phyloP scores from a whole-genome alignment of 2,888 invertebrate genomes.

The Nineta flava region DNA sequence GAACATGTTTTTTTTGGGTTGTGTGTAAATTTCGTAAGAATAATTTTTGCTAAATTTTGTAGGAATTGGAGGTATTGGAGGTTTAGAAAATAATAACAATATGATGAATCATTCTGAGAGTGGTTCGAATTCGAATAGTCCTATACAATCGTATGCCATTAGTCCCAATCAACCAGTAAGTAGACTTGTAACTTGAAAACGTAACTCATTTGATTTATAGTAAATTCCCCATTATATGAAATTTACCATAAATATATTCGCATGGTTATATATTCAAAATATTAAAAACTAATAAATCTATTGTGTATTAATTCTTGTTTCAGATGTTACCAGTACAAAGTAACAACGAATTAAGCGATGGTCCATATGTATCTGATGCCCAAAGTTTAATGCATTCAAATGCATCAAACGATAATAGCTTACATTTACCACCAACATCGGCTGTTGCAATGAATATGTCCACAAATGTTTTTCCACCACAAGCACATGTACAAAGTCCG shows the following conservation, averaged over 20 bases:
- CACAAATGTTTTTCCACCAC: slow-evolving; percentile 21
- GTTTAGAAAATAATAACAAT: slow-evolving; percentile 28
- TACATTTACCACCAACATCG: slow-evolving; percentile 21
- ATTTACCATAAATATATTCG: too few relatives aligned
- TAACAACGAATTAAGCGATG: neutral
- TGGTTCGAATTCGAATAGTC: slow-evolving; percentile 32
- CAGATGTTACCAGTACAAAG: neutral
- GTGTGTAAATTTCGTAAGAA: too few relatives aligned
- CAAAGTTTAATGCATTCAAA: slow-evolving; percentile 1
- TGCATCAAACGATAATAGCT: slow-evolving; percentile 12
- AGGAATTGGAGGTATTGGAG: slow-evolving; percentile 4
- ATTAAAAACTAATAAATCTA: neutral
- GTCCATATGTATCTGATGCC: neutral
- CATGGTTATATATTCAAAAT: too few relatives aligned
- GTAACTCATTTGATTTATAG: neutral
- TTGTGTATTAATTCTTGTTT: neutral
- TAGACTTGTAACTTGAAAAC: neutral
- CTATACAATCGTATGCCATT: slow-evolving; percentile 26
- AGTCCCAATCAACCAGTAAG: slow-evolving; percentile 22
- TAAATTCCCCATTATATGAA: too few relatives aligned
- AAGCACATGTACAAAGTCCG: slow-evolving; percentile 16
- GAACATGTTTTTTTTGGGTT: neutral
- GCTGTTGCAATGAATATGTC: slow-evolving; percentile 19
- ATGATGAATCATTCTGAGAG: slow-evolving; percentile 29
- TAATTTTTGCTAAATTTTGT: slow-evolving; percentile 9